Base-by-base conservation (phyloP, 2,888 invertebrate species). In the Diaprepes abbreviatus region DNA sequence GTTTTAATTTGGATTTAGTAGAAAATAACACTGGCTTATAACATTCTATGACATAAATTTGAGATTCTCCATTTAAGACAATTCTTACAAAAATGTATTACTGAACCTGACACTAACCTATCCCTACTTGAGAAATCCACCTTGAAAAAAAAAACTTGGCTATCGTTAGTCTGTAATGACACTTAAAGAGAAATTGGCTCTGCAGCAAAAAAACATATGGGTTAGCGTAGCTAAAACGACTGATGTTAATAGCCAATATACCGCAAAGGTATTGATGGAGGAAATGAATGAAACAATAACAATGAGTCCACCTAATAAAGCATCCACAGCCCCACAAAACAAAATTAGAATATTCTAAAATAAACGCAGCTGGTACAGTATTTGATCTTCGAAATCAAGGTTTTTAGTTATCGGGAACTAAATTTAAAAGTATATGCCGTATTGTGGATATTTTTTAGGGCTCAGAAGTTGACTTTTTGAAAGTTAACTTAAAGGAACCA, bases 221-320 rank as follows among this genome's bases (percentile, higher is more conserved):
- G 52, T 64, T 40, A 19, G 19, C 19, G 54, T 14, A 24, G 57
- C 50, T 40, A 35, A 68, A 63, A 63, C 57, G 17, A 65, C 59
- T 24, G 21, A 54, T 35, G 24, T 16, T 57, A 50, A 59, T 48
- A 31, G 59, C 16, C 10, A 35, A n/a, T 21, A 48, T 17, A 36
- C 21, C 9, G 36, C 66, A 10, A 66, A 50, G 38, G 45, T 66
- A 28, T 50, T 59, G 9, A 43, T 66, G 1, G 59, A 59, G 10
- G 58, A 35, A 2, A 28, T 58, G 9, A 16, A 36, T 35, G 50
- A 59, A 19, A 43, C 4, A 1, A 21, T 12, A 28, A 14, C 59
- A 14, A 43, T 31, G 9, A 31, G 36, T 9, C 6, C 59, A 54
- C 45, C 35, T 62, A 50, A 50, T 62, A n/a, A n/a, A 19, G 19